phyloP scores from a whole-genome alignment of 2,888 invertebrate species.

The Camponotus fellah region DNA sequence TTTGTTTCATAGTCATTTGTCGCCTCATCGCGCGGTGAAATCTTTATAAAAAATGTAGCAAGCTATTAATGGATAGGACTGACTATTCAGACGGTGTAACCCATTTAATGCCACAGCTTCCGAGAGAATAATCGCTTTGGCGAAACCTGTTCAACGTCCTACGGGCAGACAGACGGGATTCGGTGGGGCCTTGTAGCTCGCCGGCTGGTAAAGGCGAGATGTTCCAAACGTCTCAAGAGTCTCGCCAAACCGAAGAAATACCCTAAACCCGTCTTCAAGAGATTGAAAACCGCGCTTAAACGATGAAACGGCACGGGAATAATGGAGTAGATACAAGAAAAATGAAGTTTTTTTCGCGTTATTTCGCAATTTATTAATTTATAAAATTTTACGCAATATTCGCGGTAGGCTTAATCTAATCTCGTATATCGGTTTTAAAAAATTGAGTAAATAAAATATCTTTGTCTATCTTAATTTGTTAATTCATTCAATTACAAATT shows the following conservation, averaged over 20 bases:
- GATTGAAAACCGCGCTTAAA: conserved; percentile 20
- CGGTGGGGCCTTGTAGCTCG: conserved; percentile 77
- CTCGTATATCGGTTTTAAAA: too few relatives aligned
- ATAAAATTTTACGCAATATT: too few relatives aligned
- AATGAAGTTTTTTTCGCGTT: too few relatives aligned
- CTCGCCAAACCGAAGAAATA: conserved; percentile 78
- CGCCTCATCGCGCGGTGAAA: background rate
- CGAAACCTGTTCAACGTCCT: conserved; percentile 74
- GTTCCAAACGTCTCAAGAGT: conserved; percentile 73
- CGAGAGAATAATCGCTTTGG: conserved; percentile 70
- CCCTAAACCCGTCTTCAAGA: conserved; percentile 43
- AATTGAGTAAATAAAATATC: too few relatives aligned
- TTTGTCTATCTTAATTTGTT: too few relatives aligned
- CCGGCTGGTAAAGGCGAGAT: conserved; percentile 78
- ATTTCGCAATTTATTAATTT: too few relatives aligned
- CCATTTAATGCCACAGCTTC: conserved; percentile 72
- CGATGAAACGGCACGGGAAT: background rate
- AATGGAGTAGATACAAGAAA: background rate
- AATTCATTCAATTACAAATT: too few relatives aligned
- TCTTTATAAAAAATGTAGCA: conserved; percentile 34
- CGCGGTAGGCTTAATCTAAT: too few relatives aligned
- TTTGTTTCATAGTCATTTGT: conserved; percentile 39
- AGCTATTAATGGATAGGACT: conserved; percentile 18
- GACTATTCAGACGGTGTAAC: conserved; percentile 30
- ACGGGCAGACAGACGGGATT: conserved; percentile 79